Conservation (phyloP, 2,113 vertebrate species). For the Odobenus rosmarus region DNA sequence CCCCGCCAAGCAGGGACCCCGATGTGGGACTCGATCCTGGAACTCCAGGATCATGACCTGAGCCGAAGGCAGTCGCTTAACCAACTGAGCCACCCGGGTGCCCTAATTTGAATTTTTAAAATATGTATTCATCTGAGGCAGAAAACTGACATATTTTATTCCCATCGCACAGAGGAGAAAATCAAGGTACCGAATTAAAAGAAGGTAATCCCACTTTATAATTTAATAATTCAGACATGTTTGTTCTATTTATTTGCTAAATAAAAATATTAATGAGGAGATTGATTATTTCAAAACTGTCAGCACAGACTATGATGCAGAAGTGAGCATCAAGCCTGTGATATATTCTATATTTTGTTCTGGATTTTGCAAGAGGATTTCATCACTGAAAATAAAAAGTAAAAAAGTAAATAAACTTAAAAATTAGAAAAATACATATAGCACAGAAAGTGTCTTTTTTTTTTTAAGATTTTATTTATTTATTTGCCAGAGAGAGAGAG, state of each 20-base stretch:
- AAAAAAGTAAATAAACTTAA: background rate
- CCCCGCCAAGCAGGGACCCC: too few relatives aligned
- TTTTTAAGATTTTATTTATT: background rate
- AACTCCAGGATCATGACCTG: too few relatives aligned
- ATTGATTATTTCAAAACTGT: conserved; percentile 16
- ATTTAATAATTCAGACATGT: background rate
- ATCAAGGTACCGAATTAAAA: background rate
- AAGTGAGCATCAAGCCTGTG: background rate
- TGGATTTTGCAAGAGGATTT: background rate
- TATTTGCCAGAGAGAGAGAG: too few relatives aligned
- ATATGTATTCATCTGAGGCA: background rate
- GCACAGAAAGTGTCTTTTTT: background rate
- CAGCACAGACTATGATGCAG: background rate
- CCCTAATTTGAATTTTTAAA: background rate
- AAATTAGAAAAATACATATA: background rate
- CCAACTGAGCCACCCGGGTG: too few relatives aligned
- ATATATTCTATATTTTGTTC: background rate
- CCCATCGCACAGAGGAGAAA: background rate
- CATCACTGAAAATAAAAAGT: background rate
- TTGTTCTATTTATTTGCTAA: background rate
- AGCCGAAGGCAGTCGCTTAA: too few relatives aligned
- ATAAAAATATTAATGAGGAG: conserved; percentile 42
- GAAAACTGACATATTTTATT: background rate
- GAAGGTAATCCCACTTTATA: background rate
- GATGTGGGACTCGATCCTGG: too few relatives aligned